Base-by-base conservation (phyloP, 1,140 invertebrate genomes). In the Ceratosolen fusciceps region DNA sequence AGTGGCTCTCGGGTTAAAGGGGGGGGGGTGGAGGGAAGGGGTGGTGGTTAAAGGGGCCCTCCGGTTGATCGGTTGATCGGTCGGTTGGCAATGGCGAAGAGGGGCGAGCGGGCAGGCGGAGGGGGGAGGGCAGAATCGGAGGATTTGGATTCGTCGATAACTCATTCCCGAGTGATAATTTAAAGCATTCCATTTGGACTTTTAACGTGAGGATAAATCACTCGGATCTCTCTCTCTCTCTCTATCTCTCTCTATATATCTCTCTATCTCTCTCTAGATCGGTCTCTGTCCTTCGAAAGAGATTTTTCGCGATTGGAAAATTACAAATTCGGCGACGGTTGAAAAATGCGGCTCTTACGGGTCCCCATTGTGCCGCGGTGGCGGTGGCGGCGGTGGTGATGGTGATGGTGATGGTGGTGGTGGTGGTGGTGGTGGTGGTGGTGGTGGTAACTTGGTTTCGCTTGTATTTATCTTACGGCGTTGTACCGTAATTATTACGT, bases 121-220 rank as follows among this genome's bases (percentile, higher is more conserved):
- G 19, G 21, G 49, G 49, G 49, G 49, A 19, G 12, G 21, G 21
- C 5, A 43, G 49, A 16, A 16, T 16, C 49, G 10, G 2, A 52
- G 37, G 16, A 19, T 47, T 31, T 71, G 16, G 68, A 49, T 71
- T 71, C 47, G 72, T 52, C 56, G 72, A 74, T 60, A 58, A 43
- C 24, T 74, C 56, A 74, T 74, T 56, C 37, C 5, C 39, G 34
- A 52, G 43, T 8, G 47, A 71, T 71, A 71, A 71, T 71, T 71
- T 54, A 71, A 71, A 34, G 47, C 68, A 52, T 31, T 71, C 68
- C 47, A 71, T 21, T 49, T 9, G 0, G 47, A 29, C 14, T 71
- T 71, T 71, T 34, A 26, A 31, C 47, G 26, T 29, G 26, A 39
- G 26, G 29, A 71, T 52, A 54, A 71, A 71, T 52, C 43, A 54